phyloP scores from a whole-genome alignment of 2,797 vertebrate species.

The Silurus aristotelis region DNA sequence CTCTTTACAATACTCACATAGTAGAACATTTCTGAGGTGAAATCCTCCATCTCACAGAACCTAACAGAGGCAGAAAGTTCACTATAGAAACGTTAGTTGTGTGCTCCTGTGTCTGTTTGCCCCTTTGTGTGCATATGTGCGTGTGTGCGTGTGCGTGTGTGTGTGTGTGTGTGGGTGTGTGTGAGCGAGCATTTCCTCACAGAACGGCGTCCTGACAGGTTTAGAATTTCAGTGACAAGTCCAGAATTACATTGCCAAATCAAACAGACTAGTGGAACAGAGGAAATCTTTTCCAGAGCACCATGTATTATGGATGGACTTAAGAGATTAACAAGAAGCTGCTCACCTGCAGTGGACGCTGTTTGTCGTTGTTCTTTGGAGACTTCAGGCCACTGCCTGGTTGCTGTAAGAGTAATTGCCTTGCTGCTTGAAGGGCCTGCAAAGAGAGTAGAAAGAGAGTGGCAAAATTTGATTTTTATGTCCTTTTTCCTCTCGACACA shows the following conservation, averaged over 20 bases:
- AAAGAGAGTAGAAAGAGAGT: constrained; percentile 60
- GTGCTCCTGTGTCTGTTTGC: background rate
- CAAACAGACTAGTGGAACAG: constrained; percentile 77
- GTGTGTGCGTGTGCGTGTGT: constrained; percentile 42
- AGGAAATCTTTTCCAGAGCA: constrained; percentile 74
- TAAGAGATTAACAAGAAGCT: constrained; percentile 74
- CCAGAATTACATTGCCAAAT: constrained; percentile 72
- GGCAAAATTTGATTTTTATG: constrained; percentile 56
- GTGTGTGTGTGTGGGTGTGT: constrained; percentile 14
- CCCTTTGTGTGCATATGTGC: constrained; percentile 43
- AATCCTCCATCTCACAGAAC: constrained; percentile 11
- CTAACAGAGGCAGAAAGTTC: constrained; percentile 38
- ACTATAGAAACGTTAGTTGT: constrained; percentile 25
- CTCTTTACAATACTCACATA: background rate
- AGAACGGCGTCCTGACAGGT: constrained; percentile 60
- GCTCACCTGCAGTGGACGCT: constrained; percentile 98
- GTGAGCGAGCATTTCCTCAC: constrained; percentile 59
- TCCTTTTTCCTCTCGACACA: constrained; percentile 27
- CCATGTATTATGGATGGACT: constrained; percentile 78
- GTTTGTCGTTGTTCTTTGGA: constrained; percentile 98
- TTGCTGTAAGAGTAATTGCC: constrained; percentile 98
- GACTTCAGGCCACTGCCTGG: constrained; percentile 98
- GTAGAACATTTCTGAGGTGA: constrained; percentile 9
- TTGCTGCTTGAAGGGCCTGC: constrained; percentile 96
- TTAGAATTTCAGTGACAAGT: constrained; percentile 71